Conservation (phyloP, 2,888 invertebrate species). For the Electrophaes corylata region DNA sequence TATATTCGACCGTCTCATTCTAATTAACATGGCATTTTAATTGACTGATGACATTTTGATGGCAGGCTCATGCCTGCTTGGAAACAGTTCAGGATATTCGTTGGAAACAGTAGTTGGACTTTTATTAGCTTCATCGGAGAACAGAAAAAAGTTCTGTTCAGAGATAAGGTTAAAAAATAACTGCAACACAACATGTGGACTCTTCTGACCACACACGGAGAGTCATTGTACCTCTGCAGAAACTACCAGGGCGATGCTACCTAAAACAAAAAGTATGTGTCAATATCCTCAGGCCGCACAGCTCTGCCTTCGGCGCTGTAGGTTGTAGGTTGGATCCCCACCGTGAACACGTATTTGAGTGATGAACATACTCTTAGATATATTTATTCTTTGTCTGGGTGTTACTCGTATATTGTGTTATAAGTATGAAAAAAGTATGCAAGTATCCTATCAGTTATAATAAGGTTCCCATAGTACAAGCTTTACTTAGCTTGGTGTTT, state of each 20-base stretch:
- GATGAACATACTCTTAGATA: too few relatives aligned
- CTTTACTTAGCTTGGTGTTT: too few relatives aligned
- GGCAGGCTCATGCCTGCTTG: conserved; percentile 20
- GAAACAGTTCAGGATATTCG: not conserved
- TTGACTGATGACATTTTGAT: conserved; percentile 27
- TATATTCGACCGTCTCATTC: conserved; percentile 20
- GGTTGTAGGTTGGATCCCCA: too few relatives aligned
- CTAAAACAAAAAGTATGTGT: not conserved
- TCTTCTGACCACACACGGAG: conserved; percentile 21
- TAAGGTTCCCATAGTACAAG: too few relatives aligned
- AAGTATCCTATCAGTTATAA: too few relatives aligned
- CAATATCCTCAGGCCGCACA: not conserved
- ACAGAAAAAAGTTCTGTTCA: conserved; percentile 12
- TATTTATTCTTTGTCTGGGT: too few relatives aligned
- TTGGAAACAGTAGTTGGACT: not conserved
- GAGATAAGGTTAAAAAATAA: conserved; percentile 15
- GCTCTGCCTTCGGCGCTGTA: too few relatives aligned
- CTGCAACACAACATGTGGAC: conserved; percentile 2
- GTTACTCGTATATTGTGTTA: too few relatives aligned
- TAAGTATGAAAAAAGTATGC: too few relatives aligned
- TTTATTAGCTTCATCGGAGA: not conserved
- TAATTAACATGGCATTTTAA: conserved; percentile 22
- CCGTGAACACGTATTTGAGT: too few relatives aligned
- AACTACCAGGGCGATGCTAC: not conserved
- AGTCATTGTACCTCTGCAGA: conserved; percentile 13